Conservation (phyloP, 2,113 vertebrate species). For the Podarcis raffonei region DNA sequence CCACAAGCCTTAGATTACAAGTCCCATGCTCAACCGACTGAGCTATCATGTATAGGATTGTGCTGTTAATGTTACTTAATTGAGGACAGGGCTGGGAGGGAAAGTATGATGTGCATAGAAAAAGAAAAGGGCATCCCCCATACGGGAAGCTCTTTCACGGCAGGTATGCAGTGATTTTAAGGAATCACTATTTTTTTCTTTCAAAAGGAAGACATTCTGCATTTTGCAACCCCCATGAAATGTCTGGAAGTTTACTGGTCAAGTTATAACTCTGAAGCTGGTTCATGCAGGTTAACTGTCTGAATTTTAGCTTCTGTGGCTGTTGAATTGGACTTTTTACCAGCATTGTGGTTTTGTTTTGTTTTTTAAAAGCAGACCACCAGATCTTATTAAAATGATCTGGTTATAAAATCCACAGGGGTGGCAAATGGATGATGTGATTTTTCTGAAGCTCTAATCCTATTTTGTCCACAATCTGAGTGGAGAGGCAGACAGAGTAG, state of each 20-base stretch:
- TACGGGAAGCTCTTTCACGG: background rate
- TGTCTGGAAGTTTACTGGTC: background rate
- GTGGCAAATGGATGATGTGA: background rate
- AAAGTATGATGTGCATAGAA: background rate
- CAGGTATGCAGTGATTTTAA: background rate
- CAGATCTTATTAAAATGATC: background rate
- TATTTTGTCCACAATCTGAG: background rate
- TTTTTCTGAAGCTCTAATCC: background rate
- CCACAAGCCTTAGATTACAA: no score
- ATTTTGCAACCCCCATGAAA: background rate
- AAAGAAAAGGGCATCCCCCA: fast-evolving
- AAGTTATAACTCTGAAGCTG: slow-evolving; percentile 25
- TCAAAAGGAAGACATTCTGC: fast-evolving
- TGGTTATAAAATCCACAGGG: no score
- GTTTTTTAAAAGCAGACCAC: background rate
- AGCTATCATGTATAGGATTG: background rate
- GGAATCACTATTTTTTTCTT: background rate
- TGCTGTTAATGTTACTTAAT: background rate
- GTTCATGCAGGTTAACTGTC: background rate
- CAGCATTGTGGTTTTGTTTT: background rate
- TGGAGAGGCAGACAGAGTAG: background rate
- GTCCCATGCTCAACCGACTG: background rate
- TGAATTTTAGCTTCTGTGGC: background rate
- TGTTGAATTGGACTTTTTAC: background rate
- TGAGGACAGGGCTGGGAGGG: background rate